These are phyloP conservation scores for Lysiphlebus fabarum DNA, from an alignment of 1,140 invertebrate genomes.

Conservation along the genomic window DNA sequence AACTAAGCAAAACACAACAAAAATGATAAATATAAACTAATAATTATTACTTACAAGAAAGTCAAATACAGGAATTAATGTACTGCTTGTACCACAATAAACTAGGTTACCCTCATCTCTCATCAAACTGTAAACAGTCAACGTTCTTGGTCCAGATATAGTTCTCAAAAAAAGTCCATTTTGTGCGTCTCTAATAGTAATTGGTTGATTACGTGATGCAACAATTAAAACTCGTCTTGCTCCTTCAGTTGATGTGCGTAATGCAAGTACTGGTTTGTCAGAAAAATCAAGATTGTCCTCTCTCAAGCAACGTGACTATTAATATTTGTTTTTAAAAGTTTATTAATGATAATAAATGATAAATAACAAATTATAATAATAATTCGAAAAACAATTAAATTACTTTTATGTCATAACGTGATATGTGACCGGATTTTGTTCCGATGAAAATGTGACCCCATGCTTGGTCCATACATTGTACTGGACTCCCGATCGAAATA, in stretches of 20 bases:
- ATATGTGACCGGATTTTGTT: constrained; percentile 60
- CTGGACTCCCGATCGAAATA: constrained; percentile 57
- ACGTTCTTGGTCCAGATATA: constrained; percentile 58
- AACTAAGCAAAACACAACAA: no score
- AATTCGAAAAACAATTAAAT: constrained; percentile 12
- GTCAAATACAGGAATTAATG: constrained; percentile 65
- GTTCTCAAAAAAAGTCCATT: constrained; percentile 63
- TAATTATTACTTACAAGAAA: constrained; percentile 63
- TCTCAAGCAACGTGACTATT: constrained; percentile 57
- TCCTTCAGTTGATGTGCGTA: constrained; percentile 67
- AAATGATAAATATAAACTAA: no score
- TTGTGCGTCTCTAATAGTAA: constrained; percentile 64
- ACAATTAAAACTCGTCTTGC: constrained; percentile 64
- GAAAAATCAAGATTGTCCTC: constrained; percentile 59
- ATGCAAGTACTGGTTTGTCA: constrained; percentile 62
- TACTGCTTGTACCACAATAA: constrained; percentile 66
- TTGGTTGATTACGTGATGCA: constrained; percentile 63
- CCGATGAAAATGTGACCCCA: constrained; percentile 63
- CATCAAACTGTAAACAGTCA: constrained; percentile 66
- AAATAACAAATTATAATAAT: not conserved
- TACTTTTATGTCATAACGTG: constrained; percentile 62
- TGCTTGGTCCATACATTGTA: constrained; percentile 63
- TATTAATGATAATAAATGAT: constrained; percentile 11
- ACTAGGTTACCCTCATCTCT: constrained; percentile 60
- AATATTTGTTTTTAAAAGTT: no score